Conservation (phyloP, 2,113 vertebrate genomes). For the Pitta sordida region DNA sequence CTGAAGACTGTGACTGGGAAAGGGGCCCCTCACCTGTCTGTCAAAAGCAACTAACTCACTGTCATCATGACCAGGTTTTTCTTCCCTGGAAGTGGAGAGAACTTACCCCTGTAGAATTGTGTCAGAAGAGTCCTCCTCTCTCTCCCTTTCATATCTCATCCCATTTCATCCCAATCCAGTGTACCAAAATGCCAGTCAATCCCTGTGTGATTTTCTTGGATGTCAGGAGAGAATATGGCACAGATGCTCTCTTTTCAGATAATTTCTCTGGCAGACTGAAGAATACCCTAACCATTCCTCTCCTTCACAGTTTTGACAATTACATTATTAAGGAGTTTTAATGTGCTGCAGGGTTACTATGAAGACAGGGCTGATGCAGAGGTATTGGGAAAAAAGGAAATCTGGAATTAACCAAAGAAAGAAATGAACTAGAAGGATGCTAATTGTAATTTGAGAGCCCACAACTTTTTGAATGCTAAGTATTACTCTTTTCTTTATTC, state of each 20-base stretch:
- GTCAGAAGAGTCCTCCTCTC: neutral
- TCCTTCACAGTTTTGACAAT: neutral
- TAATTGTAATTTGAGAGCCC: neutral
- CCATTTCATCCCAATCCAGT: neutral
- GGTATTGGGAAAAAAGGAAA: neutral
- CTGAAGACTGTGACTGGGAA: neutral
- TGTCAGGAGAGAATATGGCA: neutral
- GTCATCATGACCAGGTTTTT: neutral
- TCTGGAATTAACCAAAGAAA: neutral
- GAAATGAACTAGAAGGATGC: neutral
- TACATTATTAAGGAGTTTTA: neutral
- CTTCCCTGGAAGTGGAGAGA: neutral
- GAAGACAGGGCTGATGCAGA: neutral
- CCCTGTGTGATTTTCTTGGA: neutral
- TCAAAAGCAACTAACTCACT: constrained; percentile 26
- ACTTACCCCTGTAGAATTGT: neutral
- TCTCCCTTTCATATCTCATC: neutral
- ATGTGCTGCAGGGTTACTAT: neutral
- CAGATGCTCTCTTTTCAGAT: neutral
- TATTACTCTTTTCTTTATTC: constrained; percentile 9
- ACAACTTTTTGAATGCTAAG: neutral
- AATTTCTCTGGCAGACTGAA: neutral
- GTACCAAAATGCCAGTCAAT: neutral
- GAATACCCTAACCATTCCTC: neutral
- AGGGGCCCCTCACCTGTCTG: constrained; percentile 1